phyloP scores from a whole-genome alignment of 2,797 vertebrate genomes.

The Cirrhinus molitorella region DNA sequence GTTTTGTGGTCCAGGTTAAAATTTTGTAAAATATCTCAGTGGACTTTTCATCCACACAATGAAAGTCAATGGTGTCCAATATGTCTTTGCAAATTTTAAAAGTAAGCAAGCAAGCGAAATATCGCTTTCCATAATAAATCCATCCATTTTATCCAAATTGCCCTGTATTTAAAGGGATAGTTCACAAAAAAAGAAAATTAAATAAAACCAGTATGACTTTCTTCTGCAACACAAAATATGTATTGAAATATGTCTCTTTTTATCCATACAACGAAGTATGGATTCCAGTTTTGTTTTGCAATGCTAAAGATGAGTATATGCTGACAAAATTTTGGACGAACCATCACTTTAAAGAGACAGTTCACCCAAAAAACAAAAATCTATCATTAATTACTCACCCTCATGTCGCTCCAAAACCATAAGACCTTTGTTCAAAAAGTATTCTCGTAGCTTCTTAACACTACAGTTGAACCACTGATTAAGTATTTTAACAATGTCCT shows the following conservation, averaged over 20 bases:
- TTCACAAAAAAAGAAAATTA: neutral
- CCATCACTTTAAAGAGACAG: neutral
- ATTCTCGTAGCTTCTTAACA: too few relatives aligned
- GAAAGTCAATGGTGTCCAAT: neutral
- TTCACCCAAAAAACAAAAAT: too few relatives aligned
- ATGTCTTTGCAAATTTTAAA: neutral
- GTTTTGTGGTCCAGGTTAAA: too few relatives aligned
- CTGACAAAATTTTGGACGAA: neutral
- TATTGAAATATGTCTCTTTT: neutral
- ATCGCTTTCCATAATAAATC: neutral
- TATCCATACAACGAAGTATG: neutral
- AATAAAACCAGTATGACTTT: neutral
- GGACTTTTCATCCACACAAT: neutral
- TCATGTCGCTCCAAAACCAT: too few relatives aligned
- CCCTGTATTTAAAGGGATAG: neutral
- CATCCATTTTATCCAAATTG: neutral
- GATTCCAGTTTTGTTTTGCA: neutral
- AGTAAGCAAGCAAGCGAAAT: neutral
- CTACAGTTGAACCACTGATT: too few relatives aligned
- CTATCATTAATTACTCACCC: too few relatives aligned
- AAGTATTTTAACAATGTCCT: too few relatives aligned
- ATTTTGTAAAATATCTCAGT: neutral
- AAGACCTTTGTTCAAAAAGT: too few relatives aligned
- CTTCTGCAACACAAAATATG: neutral
- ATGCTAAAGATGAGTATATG: neutral